These are phyloP conservation scores for Epirrhoe alternata DNA, from an alignment of 2,888 invertebrate genomes.

Conservation along the genomic window DNA sequence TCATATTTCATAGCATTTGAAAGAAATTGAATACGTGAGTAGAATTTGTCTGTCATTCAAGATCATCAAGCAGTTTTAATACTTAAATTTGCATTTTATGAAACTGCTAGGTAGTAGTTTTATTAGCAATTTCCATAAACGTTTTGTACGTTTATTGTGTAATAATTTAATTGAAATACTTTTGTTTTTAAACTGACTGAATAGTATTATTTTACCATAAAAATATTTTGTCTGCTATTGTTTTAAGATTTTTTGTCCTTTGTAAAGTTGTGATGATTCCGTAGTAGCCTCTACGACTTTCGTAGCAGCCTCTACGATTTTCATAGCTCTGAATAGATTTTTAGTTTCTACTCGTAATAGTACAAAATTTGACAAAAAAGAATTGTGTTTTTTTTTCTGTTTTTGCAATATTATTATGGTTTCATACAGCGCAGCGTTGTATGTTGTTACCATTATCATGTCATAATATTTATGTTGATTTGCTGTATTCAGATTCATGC, in stretches of 20 bases:
- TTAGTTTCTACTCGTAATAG: too few relatives aligned
- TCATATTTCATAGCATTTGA: constrained; percentile 26
- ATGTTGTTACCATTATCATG: background rate
- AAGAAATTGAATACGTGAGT: constrained; percentile 67
- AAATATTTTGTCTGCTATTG: background rate
- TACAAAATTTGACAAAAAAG: too few relatives aligned
- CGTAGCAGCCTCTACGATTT: too few relatives aligned
- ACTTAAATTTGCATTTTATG: constrained; percentile 72
- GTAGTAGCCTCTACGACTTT: background rate
- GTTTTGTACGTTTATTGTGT: constrained; percentile 14
- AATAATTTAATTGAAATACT: constrained; percentile 1
- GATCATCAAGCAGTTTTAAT: constrained; percentile 55
- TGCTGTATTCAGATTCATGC: constrained; percentile 1
- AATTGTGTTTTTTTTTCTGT: too few relatives aligned
- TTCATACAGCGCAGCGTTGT: too few relatives aligned
- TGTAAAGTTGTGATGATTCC: background rate
- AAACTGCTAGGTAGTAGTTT: constrained; percentile 47
- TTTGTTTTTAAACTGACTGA: constrained; percentile 7
- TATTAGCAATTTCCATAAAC: constrained; percentile 20
- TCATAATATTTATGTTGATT: background rate
- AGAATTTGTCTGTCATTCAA: constrained; percentile 60
- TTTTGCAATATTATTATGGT: too few relatives aligned
- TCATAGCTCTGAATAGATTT: too few relatives aligned
- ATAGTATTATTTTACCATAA: background rate
- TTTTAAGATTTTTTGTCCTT: background rate